Percentiles rank a stretch among this genome's conserved stretches.
Conservation (phyloP, 2,888 invertebrate genomes). For the Pantelozetes paolii region DNA sequence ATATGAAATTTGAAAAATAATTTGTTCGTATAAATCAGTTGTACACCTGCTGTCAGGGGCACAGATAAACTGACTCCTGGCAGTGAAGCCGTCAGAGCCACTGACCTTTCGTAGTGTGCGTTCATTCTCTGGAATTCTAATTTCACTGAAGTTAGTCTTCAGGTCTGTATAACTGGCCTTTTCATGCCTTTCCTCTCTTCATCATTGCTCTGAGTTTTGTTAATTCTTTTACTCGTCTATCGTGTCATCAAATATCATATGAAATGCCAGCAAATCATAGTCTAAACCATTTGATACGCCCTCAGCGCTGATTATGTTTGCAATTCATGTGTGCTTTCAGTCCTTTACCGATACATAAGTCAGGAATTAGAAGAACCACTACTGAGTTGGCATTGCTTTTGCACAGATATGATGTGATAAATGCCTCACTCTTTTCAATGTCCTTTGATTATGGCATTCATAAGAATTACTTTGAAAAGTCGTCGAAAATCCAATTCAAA, state of each 20-base stretch:
- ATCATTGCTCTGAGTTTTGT: background rate
- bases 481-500: background rate
- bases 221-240: background rate
- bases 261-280: constrained; percentile 26
- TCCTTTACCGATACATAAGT: constrained; percentile 21
- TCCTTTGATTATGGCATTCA: constrained; percentile 25
- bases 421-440: constrained; percentile 3
- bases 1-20: constrained; percentile 31
- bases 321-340: constrained; percentile 2
- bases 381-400: background rate
- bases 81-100: constrained; percentile 24
- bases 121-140: background rate
- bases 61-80: background rate
- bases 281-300: background rate
- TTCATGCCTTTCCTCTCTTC: constrained; percentile 14
- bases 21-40: constrained; percentile 31
- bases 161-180: background rate
- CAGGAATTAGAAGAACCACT: constrained; percentile 24
- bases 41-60: constrained; percentile 29
- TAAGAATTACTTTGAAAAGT: background rate
- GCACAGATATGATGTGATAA: constrained; percentile 21
- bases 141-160: too few species aligned
- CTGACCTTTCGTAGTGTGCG: constrained; percentile 15
- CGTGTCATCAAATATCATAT: constrained; percentile 33
- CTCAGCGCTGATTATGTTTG: constrained; percentile 33